Percentiles rank a stretch among this genome's conserved stretches.
phyloP scores from a whole-genome alignment of 1,140 invertebrate genomes.

The Lordiphosa clarofinis region DNA sequence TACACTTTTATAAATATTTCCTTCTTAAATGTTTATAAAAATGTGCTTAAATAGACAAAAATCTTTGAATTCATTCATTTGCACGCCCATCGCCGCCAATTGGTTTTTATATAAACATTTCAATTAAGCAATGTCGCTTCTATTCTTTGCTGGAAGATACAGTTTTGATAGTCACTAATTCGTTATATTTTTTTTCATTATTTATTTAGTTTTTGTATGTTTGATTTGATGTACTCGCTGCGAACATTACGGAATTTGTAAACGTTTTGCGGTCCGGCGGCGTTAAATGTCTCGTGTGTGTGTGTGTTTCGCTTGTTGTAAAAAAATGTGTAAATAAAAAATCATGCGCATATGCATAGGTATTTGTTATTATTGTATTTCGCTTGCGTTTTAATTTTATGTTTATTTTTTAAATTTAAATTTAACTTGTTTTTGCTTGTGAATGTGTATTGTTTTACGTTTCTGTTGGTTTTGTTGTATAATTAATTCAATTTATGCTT shows the following conservation, averaged over 20 bases:
- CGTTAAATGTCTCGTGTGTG: slow-evolving; percentile 20
- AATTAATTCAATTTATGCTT: slow-evolving; percentile 77
- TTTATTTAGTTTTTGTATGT: slow-evolving; percentile 38
- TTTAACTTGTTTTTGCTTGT: slow-evolving; percentile 51
- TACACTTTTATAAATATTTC: slow-evolving; percentile 74
- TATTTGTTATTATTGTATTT: slow-evolving; percentile 72
- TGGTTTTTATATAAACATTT: slow-evolving; percentile 54
- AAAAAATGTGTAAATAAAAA: slow-evolving; percentile 76
- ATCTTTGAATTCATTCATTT: slow-evolving; percentile 59
- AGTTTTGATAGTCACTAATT: slow-evolving; percentile 80
- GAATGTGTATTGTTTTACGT: slow-evolving; percentile 48
- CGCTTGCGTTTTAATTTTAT: slow-evolving; percentile 52
- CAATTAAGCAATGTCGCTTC: slow-evolving; percentile 61
- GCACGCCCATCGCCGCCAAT: slow-evolving; percentile 24
- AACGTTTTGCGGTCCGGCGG: slow-evolving; percentile 24
- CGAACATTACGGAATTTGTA: slow-evolving; percentile 46
- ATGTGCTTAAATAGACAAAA: slow-evolving; percentile 78
- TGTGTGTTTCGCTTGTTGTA: slow-evolving; percentile 51
- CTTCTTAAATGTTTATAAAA: slow-evolving; percentile 72
- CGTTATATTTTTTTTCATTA: slow-evolving; percentile 46
- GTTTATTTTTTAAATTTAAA: slow-evolving; percentile 38
- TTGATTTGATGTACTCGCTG: slow-evolving; percentile 44
- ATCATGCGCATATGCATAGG: slow-evolving; percentile 59
- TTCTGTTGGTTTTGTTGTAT: slow-evolving; percentile 58
- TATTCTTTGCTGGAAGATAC: slow-evolving; percentile 79